phyloP scores from a whole-genome alignment of 2,113 vertebrate genomes.

The Ellobius talpinus region DNA sequence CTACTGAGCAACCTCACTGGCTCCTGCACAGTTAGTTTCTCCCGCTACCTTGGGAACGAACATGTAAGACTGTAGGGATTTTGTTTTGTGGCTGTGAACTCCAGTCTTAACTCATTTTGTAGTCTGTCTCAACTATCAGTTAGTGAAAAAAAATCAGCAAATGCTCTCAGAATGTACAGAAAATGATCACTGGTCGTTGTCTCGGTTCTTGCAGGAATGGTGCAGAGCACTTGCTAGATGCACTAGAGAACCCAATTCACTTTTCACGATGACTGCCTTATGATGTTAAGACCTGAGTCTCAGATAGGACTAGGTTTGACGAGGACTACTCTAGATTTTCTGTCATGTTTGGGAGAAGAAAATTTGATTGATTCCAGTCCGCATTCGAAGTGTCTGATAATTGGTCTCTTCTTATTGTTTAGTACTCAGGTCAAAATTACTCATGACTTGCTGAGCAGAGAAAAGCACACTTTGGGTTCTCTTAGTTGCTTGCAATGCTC shows the following conservation, averaged over 20 bases:
- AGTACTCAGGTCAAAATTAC: neutral
- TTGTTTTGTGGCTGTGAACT: constrained; percentile 16
- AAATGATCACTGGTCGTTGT: neutral
- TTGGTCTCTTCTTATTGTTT: neutral
- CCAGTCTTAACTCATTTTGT: constrained; percentile 13
- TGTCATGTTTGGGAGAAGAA: constrained; percentile 42
- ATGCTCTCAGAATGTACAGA: neutral
- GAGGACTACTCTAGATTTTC: constrained; percentile 7
- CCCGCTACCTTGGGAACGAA: neutral
- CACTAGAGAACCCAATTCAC: constrained; percentile 24
- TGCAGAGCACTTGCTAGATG: neutral
- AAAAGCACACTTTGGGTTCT: neutral
- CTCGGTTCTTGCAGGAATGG: neutral
- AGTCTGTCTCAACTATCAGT: neutral
- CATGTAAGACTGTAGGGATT: neutral
- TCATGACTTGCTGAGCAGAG: neutral
- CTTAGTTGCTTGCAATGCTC: neutral
- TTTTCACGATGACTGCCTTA: neutral
- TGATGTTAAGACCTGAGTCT: constrained; percentile 11
- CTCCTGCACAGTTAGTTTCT: neutral
- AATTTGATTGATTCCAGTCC: constrained; percentile 36
- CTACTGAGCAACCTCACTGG: neutral
- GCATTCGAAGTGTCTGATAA: neutral
- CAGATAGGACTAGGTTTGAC: neutral
- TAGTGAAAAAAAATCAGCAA: neutral